Conservation (phyloP, 23 tunicate genomes). For the Phallusia fumigata region DNA sequence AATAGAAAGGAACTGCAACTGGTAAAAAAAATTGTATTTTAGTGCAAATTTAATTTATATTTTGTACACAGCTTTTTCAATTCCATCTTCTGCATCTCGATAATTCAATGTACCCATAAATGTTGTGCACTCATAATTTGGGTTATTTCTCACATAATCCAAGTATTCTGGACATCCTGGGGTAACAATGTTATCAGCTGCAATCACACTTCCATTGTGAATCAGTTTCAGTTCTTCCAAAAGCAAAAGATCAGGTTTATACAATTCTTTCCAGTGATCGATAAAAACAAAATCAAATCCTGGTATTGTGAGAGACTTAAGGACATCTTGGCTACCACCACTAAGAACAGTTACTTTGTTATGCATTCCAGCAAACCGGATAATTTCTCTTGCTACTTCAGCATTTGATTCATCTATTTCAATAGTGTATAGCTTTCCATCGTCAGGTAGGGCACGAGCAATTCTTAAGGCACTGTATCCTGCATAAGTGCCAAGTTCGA, state of each 20-base stretch:
- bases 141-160: slow-evolving; percentile 50
- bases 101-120: slow-evolving; percentile 17
- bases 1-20: too few relatives aligned
- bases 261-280: slow-evolving; percentile 48
- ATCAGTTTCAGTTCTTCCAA: slow-evolving; percentile 35
- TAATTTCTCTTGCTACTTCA: slow-evolving; percentile 31
- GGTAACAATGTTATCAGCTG: slow-evolving; percentile 54
- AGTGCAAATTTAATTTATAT: background rate
- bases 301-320: background rate
- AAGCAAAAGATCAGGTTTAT: slow-evolving; percentile 47
- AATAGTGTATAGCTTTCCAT: slow-evolving; percentile 33
- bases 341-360: slow-evolving; percentile 26
- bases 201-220: slow-evolving; percentile 37
- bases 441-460: slow-evolving; percentile 25
- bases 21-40: too few relatives aligned
- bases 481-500: slow-evolving; percentile 64
- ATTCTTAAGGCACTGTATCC: slow-evolving; percentile 74
- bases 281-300: slow-evolving; percentile 72
- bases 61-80: slow-evolving; percentile 57
- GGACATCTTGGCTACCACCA: slow-evolving; percentile 26
- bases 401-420: slow-evolving; percentile 33
- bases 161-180: slow-evolving; percentile 67
- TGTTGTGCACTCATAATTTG: slow-evolving; percentile 38
- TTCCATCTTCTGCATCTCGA: slow-evolving; percentile 20
- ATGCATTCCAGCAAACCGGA: slow-evolving; percentile 56